Conservation (phyloP, 1,140 invertebrate species). For the Aphelenchoides besseyi region DNA sequence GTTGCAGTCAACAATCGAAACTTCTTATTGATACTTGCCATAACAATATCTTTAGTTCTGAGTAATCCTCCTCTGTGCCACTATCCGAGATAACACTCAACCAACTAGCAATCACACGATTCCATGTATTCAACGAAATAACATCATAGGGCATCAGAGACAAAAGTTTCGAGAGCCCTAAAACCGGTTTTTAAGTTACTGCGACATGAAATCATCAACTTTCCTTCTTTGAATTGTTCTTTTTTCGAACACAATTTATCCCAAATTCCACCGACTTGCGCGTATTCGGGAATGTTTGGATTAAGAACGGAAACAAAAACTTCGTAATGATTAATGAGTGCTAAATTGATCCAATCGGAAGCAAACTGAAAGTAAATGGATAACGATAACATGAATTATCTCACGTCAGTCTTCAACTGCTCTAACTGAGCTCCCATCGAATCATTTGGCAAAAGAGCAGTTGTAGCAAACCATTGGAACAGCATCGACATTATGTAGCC, state of each 20-base stretch:
- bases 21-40: slow-evolving; percentile 66
- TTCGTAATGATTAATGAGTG: slow-evolving; percentile 80
- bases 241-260: slow-evolving; percentile 77
- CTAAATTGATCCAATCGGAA: slow-evolving; percentile 81
- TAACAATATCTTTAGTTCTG: slow-evolving; percentile 84
- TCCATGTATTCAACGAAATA: slow-evolving; percentile 89
- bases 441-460: slow-evolving; percentile 91
- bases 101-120: slow-evolving; percentile 96
- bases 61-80: slow-evolving; percentile 83
- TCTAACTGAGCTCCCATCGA: slow-evolving; percentile 76
- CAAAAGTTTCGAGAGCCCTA: slow-evolving; percentile 71
- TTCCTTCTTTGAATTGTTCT: slow-evolving; percentile 84
- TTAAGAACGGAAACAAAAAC: slow-evolving; percentile 80
- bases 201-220: neutral
- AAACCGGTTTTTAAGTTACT: slow-evolving; percentile 19
- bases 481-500: slow-evolving; percentile 87
- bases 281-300: slow-evolving; percentile 82
- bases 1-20: slow-evolving; percentile 25
- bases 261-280: slow-evolving; percentile 88
- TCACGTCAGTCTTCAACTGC: slow-evolving; percentile 78
- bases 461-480: slow-evolving; percentile 98
- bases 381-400: slow-evolving; percentile 9
- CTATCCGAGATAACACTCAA: slow-evolving; percentile 93
- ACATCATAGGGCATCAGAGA: slow-evolving; percentile 95
- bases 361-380: slow-evolving; percentile 70